Percentiles rank a stretch among this genome's conserved stretches.
Evolutionary conservation across 2,888 invertebrate genomes (phyloP).

Genomic region (Papilio demoleus): DNA sequence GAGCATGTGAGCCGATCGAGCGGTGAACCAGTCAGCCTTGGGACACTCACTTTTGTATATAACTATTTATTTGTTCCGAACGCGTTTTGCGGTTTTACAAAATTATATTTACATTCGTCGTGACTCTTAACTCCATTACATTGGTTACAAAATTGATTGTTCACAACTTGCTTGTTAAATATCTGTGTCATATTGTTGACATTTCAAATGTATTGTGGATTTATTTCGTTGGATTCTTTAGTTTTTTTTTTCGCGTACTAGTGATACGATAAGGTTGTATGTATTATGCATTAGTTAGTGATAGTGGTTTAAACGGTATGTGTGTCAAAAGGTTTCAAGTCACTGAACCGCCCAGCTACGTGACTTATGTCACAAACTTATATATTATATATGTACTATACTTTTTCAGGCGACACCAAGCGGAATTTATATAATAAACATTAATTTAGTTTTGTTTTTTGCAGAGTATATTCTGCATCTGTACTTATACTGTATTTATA

Average conservation of each 20-base stretch:
- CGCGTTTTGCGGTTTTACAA: slow-evolving; percentile 40
- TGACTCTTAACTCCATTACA: slow-evolving; percentile 32
- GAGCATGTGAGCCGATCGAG: slow-evolving; percentile 43
- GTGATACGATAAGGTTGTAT: slow-evolving; percentile 29
- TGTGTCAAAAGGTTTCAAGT: slow-evolving; percentile 35
- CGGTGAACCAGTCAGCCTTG: slow-evolving; percentile 49
- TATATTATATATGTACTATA: not conserved
- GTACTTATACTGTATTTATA: too few relatives aligned
- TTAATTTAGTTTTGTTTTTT: not conserved
- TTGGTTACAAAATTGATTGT: slow-evolving; percentile 35
- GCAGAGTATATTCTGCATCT: too few relatives aligned
- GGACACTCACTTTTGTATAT: slow-evolving; percentile 50
- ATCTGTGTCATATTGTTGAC: slow-evolving; percentile 36
- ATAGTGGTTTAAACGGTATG: slow-evolving; percentile 38
- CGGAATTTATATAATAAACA: not conserved
- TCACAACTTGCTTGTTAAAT: not conserved
- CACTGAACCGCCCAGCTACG: slow-evolving; percentile 17
- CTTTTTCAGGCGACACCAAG: not conserved
- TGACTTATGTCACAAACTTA: slow-evolving; percentile 29
- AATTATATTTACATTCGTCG: slow-evolving; percentile 21
- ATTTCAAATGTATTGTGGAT: slow-evolving; percentile 39
- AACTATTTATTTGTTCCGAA: slow-evolving; percentile 44
- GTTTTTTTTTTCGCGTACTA: slow-evolving; percentile 14
- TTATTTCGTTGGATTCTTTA: slow-evolving; percentile 27
- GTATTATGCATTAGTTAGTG: slow-evolving; percentile 32